These are phyloP conservation scores for Octomys mimax DNA, from an alignment of 2,797 vertebrate species.

Conservation along the genomic window DNA sequence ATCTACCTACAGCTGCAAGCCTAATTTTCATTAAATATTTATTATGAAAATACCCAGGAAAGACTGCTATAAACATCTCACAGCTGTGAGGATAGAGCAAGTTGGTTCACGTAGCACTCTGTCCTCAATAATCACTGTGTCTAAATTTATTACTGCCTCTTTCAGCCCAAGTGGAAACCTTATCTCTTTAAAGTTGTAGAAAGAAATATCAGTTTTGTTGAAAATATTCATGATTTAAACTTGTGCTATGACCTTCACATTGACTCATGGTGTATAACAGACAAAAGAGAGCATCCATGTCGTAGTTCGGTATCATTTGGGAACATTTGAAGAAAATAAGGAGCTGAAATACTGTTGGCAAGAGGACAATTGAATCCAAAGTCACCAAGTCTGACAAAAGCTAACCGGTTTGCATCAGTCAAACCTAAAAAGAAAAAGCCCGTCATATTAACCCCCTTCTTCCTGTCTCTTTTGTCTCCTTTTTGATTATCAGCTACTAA, in stretches of 20 bases:
- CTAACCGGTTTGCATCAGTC: constrained; percentile 19
- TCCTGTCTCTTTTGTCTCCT: neutral
- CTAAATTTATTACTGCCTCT: constrained; percentile 17
- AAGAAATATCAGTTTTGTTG: neutral
- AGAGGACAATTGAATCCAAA: constrained; percentile 61
- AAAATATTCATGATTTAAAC: constrained; percentile 57
- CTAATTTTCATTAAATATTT: constrained; percentile 57
- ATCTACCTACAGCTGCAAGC: neutral
- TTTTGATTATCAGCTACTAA: neutral
- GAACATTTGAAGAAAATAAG: constrained; percentile 53
- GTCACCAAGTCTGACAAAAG: constrained; percentile 56
- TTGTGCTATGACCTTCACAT: constrained; percentile 14
- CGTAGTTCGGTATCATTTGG: constrained; percentile 19
- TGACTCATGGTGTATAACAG: constrained; percentile 38
- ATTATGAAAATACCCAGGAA: constrained; percentile 3
- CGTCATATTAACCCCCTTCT: neutral
- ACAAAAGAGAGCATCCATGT: neutral
- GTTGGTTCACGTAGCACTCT: neutral
- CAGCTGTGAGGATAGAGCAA: constrained; percentile 46
- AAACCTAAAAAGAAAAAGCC: constrained; percentile 63
- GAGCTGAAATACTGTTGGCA: constrained; percentile 34
- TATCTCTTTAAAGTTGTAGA: constrained; percentile 3
- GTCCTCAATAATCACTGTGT: constrained; percentile 25
- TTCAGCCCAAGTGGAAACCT: neutral
- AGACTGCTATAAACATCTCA: constrained; percentile 32